Evolutionary conservation across 2,888 invertebrate species (phyloP).

Genomic region (Eristalis tenax): DNA sequence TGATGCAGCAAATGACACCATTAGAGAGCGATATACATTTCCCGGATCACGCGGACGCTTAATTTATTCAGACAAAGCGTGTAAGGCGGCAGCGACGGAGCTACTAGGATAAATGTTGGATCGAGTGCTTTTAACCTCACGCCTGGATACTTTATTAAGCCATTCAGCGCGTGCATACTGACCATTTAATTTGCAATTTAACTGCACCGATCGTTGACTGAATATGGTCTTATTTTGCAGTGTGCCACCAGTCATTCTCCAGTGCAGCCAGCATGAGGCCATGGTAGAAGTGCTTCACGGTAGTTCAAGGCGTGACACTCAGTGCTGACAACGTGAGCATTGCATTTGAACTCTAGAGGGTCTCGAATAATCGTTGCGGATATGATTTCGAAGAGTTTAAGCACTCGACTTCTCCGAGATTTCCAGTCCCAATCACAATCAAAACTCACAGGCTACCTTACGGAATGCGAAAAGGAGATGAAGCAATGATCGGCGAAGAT

Average conservation of each 20-base stretch:
- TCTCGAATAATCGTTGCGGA: too few relatives aligned
- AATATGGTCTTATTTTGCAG: slow-evolving; percentile 26
- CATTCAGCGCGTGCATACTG: slow-evolving; percentile 65
- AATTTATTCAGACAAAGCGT: slow-evolving; percentile 61
- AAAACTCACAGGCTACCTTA: too few relatives aligned
- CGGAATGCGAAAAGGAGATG: too few relatives aligned
- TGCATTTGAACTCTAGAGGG: too few relatives aligned
- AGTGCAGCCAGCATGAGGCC: slow-evolving; percentile 23
- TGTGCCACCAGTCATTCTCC: slow-evolving; percentile 14
- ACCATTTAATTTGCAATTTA: slow-evolving; percentile 64
- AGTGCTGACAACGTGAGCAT: too few relatives aligned
- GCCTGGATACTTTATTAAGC: slow-evolving; percentile 65
- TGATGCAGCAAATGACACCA: slow-evolving; percentile 26
- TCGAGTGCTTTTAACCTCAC: slow-evolving; percentile 53
- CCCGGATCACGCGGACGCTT: slow-evolving; percentile 54
- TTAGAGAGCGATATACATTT: slow-evolving; percentile 27
- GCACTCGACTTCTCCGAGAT: too few relatives aligned
- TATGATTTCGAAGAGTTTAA: too few relatives aligned
- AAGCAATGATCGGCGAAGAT: too few relatives aligned
- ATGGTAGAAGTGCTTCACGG: too few relatives aligned
- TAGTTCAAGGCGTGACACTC: too few relatives aligned
- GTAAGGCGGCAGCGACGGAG: slow-evolving; percentile 15
- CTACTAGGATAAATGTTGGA: slow-evolving; percentile 17
- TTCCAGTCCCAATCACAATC: too few relatives aligned
- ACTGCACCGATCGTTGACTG: slow-evolving; percentile 23